These are phyloP conservation scores for Rousettus leschenaultii DNA, from an alignment of 2,113 vertebrate genomes.

Conservation along the genomic window DNA sequence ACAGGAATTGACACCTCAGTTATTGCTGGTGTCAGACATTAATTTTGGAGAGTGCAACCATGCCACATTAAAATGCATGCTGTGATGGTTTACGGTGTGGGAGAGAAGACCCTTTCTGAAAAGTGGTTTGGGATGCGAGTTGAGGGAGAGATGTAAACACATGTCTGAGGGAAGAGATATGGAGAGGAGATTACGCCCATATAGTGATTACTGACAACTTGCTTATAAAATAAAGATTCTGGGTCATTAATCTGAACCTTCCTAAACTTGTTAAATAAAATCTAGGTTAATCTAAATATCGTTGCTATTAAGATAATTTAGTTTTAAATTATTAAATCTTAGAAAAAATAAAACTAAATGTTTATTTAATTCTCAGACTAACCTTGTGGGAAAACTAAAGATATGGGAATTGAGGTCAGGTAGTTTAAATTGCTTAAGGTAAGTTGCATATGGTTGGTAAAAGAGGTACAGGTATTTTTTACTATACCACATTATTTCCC, in stretches of 20 bases:
- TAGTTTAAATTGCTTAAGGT: neutral
- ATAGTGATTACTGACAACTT: neutral
- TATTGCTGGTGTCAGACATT: constrained; percentile 62
- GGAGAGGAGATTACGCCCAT: neutral
- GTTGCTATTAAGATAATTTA: neutral
- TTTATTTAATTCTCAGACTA: neutral
- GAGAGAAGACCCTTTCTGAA: neutral
- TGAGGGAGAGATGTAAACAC: neutral
- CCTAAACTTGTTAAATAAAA: neutral
- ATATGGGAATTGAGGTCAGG: neutral
- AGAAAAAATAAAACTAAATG: neutral
- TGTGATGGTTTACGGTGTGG: neutral
- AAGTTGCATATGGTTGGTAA: neutral
- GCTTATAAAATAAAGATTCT: neutral
- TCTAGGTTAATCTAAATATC: neutral
- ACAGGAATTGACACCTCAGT: constrained; percentile 57
- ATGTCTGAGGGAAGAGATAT: neutral
- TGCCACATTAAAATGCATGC: constrained; percentile 57
- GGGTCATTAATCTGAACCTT: neutral
- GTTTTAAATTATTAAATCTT: neutral
- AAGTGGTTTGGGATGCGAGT: neutral
- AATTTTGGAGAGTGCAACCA: constrained; percentile 48
- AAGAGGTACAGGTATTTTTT: neutral
- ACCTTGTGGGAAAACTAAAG: neutral
- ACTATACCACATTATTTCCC: neutral